A percentile compares a stretch with the other conserved stretches of the same genome.
Conservation (phyloP, 2,113 vertebrate genomes). For the Malurus alboscapulatus region DNA sequence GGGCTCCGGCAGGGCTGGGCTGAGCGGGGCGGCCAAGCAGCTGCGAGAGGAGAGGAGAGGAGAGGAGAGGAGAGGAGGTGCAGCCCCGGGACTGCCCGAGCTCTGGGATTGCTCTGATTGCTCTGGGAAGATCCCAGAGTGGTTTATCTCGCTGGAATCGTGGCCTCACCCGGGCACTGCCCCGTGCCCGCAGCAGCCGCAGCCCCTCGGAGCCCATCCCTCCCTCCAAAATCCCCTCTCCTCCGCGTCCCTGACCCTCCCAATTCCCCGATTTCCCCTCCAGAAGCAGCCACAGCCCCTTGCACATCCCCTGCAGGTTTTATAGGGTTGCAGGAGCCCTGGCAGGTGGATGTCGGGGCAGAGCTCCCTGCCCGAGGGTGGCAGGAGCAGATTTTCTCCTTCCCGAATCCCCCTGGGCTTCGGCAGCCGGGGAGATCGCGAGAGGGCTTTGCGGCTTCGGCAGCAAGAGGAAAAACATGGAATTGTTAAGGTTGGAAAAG, state of each 20-base stretch:
- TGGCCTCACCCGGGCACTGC: not conserved
- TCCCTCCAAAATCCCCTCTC: not conserved
- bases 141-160: too few relatives aligned
- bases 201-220: not conserved
- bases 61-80: too few relatives aligned
- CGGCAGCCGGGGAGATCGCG: accelerated
- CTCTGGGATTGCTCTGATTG: too few relatives aligned
- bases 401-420: not conserved
- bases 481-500: not conserved
- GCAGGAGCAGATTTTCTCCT: not conserved
- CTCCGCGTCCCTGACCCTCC: not conserved
- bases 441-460: not conserved
- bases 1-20: not conserved
- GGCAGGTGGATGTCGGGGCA: not conserved
- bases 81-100: too few relatives aligned
- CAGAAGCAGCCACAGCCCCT: not conserved
- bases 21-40: not conserved
- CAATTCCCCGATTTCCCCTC: accelerated
- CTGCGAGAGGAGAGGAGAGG: not conserved
- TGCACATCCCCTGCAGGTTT: not conserved
- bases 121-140: too few relatives aligned
- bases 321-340: not conserved
- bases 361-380: not conserved
- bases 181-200: not conserved
- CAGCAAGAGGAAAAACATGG: not conserved